phyloP scores from a whole-genome alignment of 1,140 invertebrate species.

The Mamestra configurata region DNA sequence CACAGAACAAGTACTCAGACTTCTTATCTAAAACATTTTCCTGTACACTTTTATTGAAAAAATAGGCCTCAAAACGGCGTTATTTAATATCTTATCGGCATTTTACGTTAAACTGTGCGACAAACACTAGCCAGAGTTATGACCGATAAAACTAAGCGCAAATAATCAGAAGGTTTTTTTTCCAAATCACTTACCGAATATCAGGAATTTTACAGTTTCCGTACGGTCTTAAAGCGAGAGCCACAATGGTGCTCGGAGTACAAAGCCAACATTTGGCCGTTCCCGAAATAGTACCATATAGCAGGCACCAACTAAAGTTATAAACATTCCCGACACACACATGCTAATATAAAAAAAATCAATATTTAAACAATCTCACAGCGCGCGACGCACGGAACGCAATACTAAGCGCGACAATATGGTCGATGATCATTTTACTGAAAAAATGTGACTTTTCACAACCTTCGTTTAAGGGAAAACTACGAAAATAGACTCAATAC shows the following conservation, averaged over 20 bases:
- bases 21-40: conserved; percentile 28
- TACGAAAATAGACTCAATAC: conserved; percentile 74
- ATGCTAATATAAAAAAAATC: conserved; percentile 73
- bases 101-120: conserved; percentile 39
- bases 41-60: conserved; percentile 24
- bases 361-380: conserved; percentile 81
- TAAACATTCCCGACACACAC: conserved; percentile 72
- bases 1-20: background rate
- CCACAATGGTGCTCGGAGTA: conserved; percentile 68
- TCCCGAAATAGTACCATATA: conserved; percentile 74
- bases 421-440: conserved; percentile 74
- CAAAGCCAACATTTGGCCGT: conserved; percentile 77
- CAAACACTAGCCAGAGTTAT: conserved; percentile 42
- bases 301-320: conserved; percentile 75
- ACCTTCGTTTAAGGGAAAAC: conserved; percentile 72
- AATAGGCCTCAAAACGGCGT: conserved; percentile 43
- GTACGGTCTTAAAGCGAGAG: conserved; percentile 29
- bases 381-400: conserved; percentile 63
- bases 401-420: conserved; percentile 64
- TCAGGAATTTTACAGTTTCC: conserved; percentile 48
- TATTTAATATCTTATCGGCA: conserved; percentile 50
- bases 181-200: conserved; percentile 41
- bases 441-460: conserved; percentile 81
- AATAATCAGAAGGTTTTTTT: conserved; percentile 37
- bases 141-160: conserved; percentile 50